Evolutionary conservation across 1,140 invertebrate species (phyloP).

Genomic region (Neodiprion fabricii): DNA sequence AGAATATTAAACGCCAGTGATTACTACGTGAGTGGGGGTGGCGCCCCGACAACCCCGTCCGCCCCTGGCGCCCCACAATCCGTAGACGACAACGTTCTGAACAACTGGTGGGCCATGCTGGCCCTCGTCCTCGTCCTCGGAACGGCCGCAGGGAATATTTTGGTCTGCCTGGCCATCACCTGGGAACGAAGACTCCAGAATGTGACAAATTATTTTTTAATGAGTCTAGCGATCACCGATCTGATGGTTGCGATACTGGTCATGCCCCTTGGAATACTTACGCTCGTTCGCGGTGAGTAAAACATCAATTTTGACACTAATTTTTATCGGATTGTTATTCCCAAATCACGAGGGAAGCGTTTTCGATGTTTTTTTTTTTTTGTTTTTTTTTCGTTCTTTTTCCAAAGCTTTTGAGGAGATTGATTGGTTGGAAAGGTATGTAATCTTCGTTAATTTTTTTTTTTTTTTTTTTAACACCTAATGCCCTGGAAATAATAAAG

Average conservation of each 20-base stretch:
- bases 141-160: slow-evolving; percentile 90
- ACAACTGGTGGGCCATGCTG: slow-evolving; percentile 79
- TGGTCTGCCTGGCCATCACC: slow-evolving; percentile 91
- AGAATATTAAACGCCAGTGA: slow-evolving; percentile 44
- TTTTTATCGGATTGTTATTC: background rate
- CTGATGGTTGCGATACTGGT: slow-evolving; percentile 91
- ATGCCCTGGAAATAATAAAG: background rate
- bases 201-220: slow-evolving; percentile 96
- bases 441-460: background rate
- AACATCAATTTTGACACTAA: background rate
- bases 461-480: background rate
- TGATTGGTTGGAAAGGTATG: background rate
- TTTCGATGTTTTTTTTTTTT: background rate
- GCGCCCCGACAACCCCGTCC: slow-evolving; percentile 18
- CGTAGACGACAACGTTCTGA: slow-evolving; percentile 48
- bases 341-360: background rate
- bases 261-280: slow-evolving; percentile 88
- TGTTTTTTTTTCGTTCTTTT: background rate
- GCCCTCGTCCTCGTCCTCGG: slow-evolving; percentile 82
- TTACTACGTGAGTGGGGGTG: slow-evolving; percentile 24
- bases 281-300: slow-evolving; percentile 75
- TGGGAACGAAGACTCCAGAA: slow-evolving; percentile 89
- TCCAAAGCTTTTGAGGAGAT: background rate
- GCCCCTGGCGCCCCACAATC: background rate
- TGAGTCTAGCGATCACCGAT: slow-evolving; percentile 95